These are phyloP conservation scores for Nyleta sp. DNA, from an alignment of 2,888 invertebrate species.

Conservation along the genomic window DNA sequence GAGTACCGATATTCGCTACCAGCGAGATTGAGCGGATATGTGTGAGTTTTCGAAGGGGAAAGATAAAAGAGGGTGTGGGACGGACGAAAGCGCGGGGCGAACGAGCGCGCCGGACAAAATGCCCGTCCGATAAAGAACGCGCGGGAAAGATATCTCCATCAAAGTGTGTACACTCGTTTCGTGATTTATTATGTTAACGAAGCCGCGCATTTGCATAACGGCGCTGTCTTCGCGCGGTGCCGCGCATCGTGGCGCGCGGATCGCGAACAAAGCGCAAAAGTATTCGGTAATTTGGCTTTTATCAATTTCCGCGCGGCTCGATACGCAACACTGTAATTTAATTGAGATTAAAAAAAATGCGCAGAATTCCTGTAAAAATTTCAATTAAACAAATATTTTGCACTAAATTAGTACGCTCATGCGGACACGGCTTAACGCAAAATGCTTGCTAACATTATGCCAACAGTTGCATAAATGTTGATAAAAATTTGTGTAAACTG, in stretches of 20 bases:
- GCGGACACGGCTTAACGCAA: too few relatives aligned
- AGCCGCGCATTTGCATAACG: constrained; percentile 24
- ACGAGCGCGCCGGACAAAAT: constrained; percentile 71
- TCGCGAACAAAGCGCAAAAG: constrained; percentile 21
- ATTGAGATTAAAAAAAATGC: constrained; percentile 39
- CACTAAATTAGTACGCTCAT: too few relatives aligned
- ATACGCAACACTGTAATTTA: constrained; percentile 37
- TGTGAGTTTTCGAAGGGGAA: constrained; percentile 69
- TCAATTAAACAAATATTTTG: constrained; percentile 42
- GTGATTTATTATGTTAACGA: constrained; percentile 61
- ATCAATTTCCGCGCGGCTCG: constrained; percentile 31
- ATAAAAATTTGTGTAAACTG: too few relatives aligned
- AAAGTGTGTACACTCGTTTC: constrained; percentile 67
- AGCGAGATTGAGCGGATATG: constrained; percentile 77
- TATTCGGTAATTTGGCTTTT: constrained; percentile 31
- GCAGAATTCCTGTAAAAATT: constrained; percentile 35
- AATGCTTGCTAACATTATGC: too few relatives aligned
- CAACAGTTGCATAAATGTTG: too few relatives aligned
- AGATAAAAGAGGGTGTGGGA: constrained; percentile 62
- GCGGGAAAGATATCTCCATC: constrained; percentile 75
- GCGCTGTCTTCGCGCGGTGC: not conserved
- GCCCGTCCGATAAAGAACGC: constrained; percentile 56
- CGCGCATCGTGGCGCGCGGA: constrained; percentile 11
- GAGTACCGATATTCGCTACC: constrained; percentile 80
- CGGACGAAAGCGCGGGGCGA: constrained; percentile 62